These are phyloP conservation scores for Hypanus sabinus DNA, from an alignment of 2,113 vertebrate species.

Conservation along the genomic window DNA sequence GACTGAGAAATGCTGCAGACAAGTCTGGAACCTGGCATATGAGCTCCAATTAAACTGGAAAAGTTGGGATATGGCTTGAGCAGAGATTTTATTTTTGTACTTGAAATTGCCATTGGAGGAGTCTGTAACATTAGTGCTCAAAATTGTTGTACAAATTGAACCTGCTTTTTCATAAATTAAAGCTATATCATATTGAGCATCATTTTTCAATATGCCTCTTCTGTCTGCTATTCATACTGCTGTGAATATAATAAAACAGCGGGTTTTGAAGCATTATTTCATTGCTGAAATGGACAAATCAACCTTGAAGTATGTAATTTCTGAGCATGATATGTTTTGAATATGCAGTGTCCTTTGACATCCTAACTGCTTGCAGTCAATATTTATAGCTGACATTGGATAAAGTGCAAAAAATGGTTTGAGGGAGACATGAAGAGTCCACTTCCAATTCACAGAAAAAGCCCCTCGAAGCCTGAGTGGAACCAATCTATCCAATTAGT, in stretches of 20 bases:
- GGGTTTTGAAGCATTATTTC: not conserved
- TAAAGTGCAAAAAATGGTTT: not conserved
- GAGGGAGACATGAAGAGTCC: not conserved
- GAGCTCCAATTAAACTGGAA: not conserved
- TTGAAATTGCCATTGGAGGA: not conserved
- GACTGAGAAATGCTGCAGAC: not conserved
- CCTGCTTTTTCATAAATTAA: not conserved
- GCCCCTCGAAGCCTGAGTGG: too few relatives aligned
- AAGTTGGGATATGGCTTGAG: not conserved
- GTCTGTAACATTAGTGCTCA: not conserved
- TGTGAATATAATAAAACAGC: slow-evolving; percentile 5
- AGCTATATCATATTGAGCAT: not conserved
- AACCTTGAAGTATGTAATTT: slow-evolving; percentile 10
- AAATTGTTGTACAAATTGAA: not conserved
- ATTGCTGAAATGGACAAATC: not conserved
- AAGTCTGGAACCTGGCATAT: not conserved
- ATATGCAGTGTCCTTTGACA: not conserved
- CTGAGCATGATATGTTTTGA: not conserved
- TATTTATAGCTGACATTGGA: slow-evolving; percentile 4
- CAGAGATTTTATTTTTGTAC: not conserved
- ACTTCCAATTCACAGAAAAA: not conserved
- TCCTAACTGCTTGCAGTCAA: not conserved
- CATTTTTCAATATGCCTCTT: not conserved
- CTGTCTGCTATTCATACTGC: not conserved
- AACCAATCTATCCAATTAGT: not conserved